Conservation (phyloP, 1,140 invertebrate genomes). For the Augochlora pura region DNA sequence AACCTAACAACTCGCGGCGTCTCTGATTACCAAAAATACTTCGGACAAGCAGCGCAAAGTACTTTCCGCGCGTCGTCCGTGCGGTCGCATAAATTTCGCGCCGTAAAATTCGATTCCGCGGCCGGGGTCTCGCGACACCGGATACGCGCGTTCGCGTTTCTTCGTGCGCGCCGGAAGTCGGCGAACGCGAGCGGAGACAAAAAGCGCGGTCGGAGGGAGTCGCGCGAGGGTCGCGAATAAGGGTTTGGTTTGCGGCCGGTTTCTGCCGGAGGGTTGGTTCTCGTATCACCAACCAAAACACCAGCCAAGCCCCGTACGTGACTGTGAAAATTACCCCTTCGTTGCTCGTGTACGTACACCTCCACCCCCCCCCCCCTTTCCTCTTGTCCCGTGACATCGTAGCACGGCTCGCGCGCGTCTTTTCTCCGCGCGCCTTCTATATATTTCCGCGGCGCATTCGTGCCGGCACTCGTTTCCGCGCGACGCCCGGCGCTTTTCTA, state of each 20-base stretch:
- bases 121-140: background rate
- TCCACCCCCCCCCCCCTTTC: background rate
- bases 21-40: too few species aligned
- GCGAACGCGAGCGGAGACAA: conserved; percentile 26
- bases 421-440: background rate
- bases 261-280: background rate
- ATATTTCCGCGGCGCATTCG: background rate
- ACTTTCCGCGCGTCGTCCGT: background rate
- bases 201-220: conserved; percentile 7
- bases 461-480: background rate
- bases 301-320: conserved; percentile 62
- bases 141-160: background rate
- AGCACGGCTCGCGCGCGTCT: background rate
- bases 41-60: too few species aligned
- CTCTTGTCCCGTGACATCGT: conserved; percentile 45
- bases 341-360: background rate
- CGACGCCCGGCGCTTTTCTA: background rate
- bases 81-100: background rate
- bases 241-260: background rate
- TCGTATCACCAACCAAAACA: conserved; percentile 68
- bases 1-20: too few species aligned
- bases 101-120: background rate
- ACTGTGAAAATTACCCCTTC: conserved; percentile 66
- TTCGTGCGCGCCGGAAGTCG: background rate
- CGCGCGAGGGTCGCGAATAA: background rate